Evolutionary conservation across 1,140 invertebrate genomes (phyloP), one percentile per base, ranked within the genome.

Genomic region (Chelonus insularis): DNA sequence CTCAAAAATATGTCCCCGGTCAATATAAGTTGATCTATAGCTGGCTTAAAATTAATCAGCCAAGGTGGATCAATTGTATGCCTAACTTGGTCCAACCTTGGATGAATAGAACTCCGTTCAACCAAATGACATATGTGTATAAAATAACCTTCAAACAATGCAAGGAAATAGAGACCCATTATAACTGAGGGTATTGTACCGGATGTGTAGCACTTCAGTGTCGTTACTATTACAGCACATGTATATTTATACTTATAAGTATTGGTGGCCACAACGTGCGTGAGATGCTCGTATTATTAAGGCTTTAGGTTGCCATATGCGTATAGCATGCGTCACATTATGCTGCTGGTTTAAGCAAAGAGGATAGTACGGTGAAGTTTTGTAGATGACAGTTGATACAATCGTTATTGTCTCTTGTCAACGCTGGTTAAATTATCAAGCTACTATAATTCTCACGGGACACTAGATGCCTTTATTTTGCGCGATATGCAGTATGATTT

Each of bases 111-210:
- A n/a, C n/a, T n/a, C n/a, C n/a, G n/a, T n/a, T n/a, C n/a, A n/a
- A n/a, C n/a, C n/a, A n/a, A n/a, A n/a, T n/a, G n/a, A n/a, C n/a
- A n/a, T n/a, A n/a, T 48, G 64, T 50, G 57, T 57, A 68, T 72
- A 71, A 71, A 66, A 68, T 69, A 67, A 64, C 68, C 60, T 67
- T 68, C 25, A 65, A 73, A 74, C 72, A 74, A 74, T 74, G 70
- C 70, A 57, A 69, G 70, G 72, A 72, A 74, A 72, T 67, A 67
- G 65, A 58, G 65, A 57, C 61, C 70, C 66, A 73, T 74, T 73
- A 74, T 72, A 71, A 58, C 65, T 47, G 70, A 65, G 72, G 72
- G 67, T 72, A 73, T 74, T 73, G 72, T 72, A 74, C 72, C 72
- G 72, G 72, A 74, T 74, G 72, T 74, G 70, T 74, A 69, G 63